A percentile compares a stretch with the other conserved stretches of the same genome.
Conservation (phyloP, 2,113 vertebrate species). For the Phaethornis superciliosus region DNA sequence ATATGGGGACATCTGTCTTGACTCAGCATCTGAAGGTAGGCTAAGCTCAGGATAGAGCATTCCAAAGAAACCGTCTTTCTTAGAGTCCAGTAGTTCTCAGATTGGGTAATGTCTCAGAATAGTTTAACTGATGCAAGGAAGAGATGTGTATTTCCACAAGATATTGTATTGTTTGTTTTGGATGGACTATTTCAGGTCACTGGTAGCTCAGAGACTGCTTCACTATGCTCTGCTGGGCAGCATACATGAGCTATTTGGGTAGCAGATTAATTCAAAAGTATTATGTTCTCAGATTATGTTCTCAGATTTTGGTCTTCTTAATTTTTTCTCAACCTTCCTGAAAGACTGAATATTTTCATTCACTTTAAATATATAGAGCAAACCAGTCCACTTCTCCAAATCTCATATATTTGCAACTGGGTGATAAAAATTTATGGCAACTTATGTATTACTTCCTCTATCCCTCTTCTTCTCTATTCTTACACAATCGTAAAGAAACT, state of each 20-base stretch:
- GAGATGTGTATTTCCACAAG: neutral
- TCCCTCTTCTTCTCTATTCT: neutral
- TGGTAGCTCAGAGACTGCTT: neutral
- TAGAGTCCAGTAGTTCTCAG: rapidly evolving
- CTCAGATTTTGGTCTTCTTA: neutral
- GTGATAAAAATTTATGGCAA: neutral
- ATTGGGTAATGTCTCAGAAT: neutral
- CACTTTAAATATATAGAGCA: neutral
- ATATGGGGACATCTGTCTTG: neutral
- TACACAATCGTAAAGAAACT: neutral
- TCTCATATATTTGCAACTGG: neutral
- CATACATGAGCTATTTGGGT: neutral
- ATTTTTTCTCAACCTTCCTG: neutral
- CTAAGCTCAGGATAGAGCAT: neutral
- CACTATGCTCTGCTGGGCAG: neutral
- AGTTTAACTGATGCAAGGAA: neutral
- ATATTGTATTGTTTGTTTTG: neutral
- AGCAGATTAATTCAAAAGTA: neutral
- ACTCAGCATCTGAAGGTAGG: neutral
- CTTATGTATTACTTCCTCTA: neutral
- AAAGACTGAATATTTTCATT: neutral
- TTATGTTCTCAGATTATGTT: neutral
- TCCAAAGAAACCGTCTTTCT: neutral
- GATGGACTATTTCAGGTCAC: neutral
- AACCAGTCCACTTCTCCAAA: neutral